Percentiles rank a stretch among this genome's conserved stretches.
Evolutionary conservation across 2,888 invertebrate genomes (phyloP).

Genomic region (Tachina lurida): DNA sequence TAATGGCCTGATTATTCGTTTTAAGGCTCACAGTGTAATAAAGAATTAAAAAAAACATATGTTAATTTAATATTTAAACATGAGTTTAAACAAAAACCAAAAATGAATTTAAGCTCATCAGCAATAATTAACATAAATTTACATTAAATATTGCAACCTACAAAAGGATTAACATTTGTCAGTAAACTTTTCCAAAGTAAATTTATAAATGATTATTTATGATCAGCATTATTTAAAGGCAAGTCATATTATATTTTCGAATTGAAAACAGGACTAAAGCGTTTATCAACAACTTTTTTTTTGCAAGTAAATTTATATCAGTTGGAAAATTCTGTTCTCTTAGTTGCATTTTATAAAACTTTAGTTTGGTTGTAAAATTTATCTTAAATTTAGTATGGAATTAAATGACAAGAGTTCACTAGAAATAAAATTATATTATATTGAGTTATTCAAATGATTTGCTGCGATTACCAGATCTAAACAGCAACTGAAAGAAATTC

Average conservation of each 20-base stretch:
- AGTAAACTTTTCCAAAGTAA: conserved; percentile 11
- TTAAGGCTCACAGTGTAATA: conserved; percentile 44
- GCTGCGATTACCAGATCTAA: too few species aligned
- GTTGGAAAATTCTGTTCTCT: background rate
- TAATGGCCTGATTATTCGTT: conserved; percentile 66
- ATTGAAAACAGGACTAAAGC: background rate
- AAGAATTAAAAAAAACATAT: conserved; percentile 44
- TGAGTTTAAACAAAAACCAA: conserved; percentile 53
- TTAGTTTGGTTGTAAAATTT: background rate
- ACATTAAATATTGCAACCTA: conserved; percentile 48
- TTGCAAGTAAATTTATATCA: background rate
- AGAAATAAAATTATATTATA: too few species aligned
- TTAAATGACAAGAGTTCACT: too few species aligned
- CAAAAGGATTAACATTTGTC: conserved; percentile 50
- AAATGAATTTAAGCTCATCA: conserved; percentile 54
- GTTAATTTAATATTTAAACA: conserved; percentile 56
- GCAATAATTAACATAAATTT: conserved; percentile 45
- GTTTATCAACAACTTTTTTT: background rate
- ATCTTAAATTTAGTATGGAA: too few species aligned
- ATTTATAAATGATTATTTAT: conserved; percentile 32
- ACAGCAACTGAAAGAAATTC: too few species aligned
- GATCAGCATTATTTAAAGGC: conserved; percentile 5
- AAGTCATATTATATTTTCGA: background rate
- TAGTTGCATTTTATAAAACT: background rate
- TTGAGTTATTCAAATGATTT: too few species aligned